Evolutionary conservation across 1,140 invertebrate genomes (phyloP).

Genomic region (Zaprionus tsacasi): DNA sequence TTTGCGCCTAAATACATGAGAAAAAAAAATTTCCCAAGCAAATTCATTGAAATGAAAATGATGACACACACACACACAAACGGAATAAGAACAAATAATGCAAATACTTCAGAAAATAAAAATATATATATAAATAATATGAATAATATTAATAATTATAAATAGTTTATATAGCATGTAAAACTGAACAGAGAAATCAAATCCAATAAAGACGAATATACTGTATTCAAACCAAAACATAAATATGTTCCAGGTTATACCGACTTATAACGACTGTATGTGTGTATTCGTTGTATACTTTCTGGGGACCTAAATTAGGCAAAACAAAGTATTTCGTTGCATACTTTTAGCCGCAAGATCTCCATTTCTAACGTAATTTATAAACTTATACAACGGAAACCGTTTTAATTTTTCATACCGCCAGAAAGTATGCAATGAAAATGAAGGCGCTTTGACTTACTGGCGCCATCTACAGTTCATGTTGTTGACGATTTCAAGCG

Average conservation of each 20-base stretch:
- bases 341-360: too few species aligned
- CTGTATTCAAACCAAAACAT: slow-evolving; percentile 66
- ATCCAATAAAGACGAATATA: slow-evolving; percentile 82
- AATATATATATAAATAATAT: slow-evolving; percentile 64
- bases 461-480: slow-evolving; percentile 14
- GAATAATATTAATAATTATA: slow-evolving; percentile 72
- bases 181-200: slow-evolving; percentile 81
- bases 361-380: too few species aligned
- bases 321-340: too few species aligned
- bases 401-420: too few species aligned
- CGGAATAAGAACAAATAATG: slow-evolving; percentile 28
- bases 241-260: too few species aligned
- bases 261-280: too few species aligned
- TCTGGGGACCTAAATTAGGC: too few species aligned
- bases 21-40: background rate
- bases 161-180: slow-evolving; percentile 81
- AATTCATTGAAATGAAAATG: background rate
- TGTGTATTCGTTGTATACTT: too few species aligned
- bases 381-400: background rate
- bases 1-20: slow-evolving; percentile 20
- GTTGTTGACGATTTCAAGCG: background rate
- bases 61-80: background rate
- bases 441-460: background rate
- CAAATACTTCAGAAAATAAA: slow-evolving; percentile 56
- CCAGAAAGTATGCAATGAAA: too few species aligned